These are phyloP conservation scores for Chesias legatella DNA, from an alignment of 2,888 invertebrate genomes.

Conservation along the genomic window DNA sequence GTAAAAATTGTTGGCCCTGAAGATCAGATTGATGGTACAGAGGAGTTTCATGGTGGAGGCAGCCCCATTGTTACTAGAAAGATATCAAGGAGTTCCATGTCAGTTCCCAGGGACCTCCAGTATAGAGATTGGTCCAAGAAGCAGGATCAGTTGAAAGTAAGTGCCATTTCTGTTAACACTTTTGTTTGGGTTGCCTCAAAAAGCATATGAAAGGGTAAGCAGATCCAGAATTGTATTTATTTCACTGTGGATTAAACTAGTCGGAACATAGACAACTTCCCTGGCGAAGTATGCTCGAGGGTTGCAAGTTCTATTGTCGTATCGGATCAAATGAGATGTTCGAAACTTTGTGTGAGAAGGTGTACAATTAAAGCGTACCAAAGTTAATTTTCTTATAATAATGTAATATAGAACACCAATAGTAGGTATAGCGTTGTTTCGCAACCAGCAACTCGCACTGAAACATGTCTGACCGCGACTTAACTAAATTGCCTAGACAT, in stretches of 20 bases:
- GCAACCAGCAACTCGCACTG: conserved; percentile 43
- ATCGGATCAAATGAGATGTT: too few species aligned
- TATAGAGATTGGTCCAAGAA: conserved; percentile 51
- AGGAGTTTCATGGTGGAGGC: conserved; percentile 28
- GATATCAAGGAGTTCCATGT: conserved; percentile 82
- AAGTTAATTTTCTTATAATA: too few species aligned
- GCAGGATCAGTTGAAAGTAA: conserved; percentile 34
- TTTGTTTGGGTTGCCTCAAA: too few species aligned
- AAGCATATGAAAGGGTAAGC: too few species aligned
- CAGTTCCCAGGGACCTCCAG: conserved; percentile 82
- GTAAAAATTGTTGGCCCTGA: conserved; percentile 49
- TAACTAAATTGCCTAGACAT: conserved; percentile 51
- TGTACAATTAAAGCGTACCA: background rate
- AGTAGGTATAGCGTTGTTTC: conserved; percentile 14
- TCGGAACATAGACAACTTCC: too few species aligned
- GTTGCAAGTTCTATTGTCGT: too few species aligned
- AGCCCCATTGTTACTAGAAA: conserved; percentile 43
- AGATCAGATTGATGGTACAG: conserved; percentile 22
- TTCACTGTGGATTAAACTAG: too few species aligned
- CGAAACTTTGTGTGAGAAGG: too few species aligned
- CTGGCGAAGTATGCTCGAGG: too few species aligned
- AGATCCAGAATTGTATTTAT: too few species aligned
- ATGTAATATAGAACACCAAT: too few species aligned
- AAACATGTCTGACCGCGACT: conserved; percentile 34
- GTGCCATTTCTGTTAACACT: conserved; percentile 14